These are phyloP conservation scores for Cephalopholis sonnerati DNA, from an alignment of 2,113 vertebrate genomes.

Conservation along the genomic window DNA sequence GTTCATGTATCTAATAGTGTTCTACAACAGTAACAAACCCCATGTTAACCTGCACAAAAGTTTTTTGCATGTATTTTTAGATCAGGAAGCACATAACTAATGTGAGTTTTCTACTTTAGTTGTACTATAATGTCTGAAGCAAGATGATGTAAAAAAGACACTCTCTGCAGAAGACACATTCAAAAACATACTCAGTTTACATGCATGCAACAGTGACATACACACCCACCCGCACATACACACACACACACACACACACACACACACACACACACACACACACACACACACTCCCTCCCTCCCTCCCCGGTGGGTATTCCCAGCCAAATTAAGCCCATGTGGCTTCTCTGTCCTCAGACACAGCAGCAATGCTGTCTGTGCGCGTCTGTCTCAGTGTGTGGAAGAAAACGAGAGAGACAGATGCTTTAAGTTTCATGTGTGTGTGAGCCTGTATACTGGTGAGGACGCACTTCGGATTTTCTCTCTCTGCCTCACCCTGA, in stretches of 20 bases:
- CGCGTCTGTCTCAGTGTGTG: constrained; percentile 3
- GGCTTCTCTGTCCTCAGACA: constrained; percentile 17
- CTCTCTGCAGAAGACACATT: neutral
- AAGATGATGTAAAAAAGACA: neutral
- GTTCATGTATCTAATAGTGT: neutral
- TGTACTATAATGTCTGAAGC: neutral
- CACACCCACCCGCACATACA: neutral
- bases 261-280: neutral
- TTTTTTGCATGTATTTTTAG: neutral
- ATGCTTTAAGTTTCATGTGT: constrained; percentile 26
- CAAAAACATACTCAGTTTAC: neutral
- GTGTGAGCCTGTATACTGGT: constrained; percentile 2
- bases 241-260: neutral
- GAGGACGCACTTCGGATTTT: constrained; percentile 17
- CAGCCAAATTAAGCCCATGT: constrained; percentile 39
- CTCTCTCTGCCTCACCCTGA: constrained; percentile 17
- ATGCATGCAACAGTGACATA: neutral
- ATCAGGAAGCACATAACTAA: neutral
- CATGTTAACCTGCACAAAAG: too few relatives aligned
- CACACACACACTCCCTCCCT: neutral
- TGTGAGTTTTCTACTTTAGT: neutral
- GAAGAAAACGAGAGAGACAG: constrained; percentile 35
- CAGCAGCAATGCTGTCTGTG: constrained; percentile 50
- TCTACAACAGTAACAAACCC: neutral
- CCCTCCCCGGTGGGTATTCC: constrained; percentile 25